Evolutionary conservation across 2,797 vertebrate genomes (phyloP), one percentile per base, ranked within the genome.

Genomic region (Loriculus beryllinus): DNA sequence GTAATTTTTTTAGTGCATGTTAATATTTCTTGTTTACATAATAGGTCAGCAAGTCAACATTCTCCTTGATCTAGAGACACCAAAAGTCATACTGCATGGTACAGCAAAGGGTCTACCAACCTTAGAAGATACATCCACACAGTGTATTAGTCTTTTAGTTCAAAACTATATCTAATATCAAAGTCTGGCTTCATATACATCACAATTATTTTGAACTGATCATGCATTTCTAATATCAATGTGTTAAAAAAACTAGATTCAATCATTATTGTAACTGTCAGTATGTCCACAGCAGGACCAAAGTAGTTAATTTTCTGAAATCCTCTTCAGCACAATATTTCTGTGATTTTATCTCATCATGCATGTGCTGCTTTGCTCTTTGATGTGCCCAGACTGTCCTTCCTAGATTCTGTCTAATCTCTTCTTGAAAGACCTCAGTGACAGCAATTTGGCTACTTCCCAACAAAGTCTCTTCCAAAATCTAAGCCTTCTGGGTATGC

Each of bases 391-490:
- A 71, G 26, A 51, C 15, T 80, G 40, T 74, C 56, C 57, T 65
- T 89, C 52, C 49, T 57, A 91, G 37, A 87, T 80, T 86, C 88
- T 92, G 71, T 54, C 78, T 89, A 74, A 82, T 80, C 33, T 96
- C 60, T 85, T 77, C 67, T 70, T 68, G 51, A 87, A 87, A 85
- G 82, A 70, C 31, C 31, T 85, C 43, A 42, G 33, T 74, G 88
- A 77, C 82, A 95, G 81, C 43, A 12, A 82, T 56, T 77, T 2
- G 1, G 51, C 68, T 85, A 63, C 51, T 48, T 74, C 70, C 91
- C 88, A 90, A 56, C 3, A 9, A 92, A 79, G 20, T 51, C 63
- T 76, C 39, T 56, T 79, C 64, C 56, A 88, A 95, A 95, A 91
- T 77, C 56, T 77, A 87, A 85, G 51, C 22, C 39, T 82, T 88